Evolutionary conservation across 2,888 invertebrate genomes (phyloP), one percentile per base, ranked within the genome.

Genomic region (Reticulitermes lucifugus): DNA sequence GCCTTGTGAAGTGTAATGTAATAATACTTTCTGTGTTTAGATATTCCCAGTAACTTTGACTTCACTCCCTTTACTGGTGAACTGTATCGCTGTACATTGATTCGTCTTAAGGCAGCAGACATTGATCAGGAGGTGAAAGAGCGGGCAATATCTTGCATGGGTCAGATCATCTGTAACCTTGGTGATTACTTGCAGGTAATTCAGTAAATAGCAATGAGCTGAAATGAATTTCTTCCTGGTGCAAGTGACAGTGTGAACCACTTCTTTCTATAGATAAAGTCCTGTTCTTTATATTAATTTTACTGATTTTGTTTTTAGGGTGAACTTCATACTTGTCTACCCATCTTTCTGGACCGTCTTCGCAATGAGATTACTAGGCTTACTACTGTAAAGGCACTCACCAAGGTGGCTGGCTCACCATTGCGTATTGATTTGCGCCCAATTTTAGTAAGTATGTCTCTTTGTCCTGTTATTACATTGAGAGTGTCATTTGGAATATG

Each of bases 121-220:
- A 98, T 99, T 89, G 99, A 99, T 92, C 99, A 99, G 90, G 99
- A 99, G 92, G 99, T 99, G 0, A 99, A 99, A 91, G 99, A 99
- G 90, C 94, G 98, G 43, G 98, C 99, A 18, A 99, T 99, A 87
- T 96, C 98, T 0, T 98, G 99, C 89, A 97, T 98, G 96, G 98
- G 98, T 22, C 98, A 98, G 91, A 95, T 99, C 82, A 94, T 99
- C 81, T 96, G 97, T 86, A 97, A 97, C 90, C 94, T 99, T 88
- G 98, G 98, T 0, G 98, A 98, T 91, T 94, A 95, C 88, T 91
- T 98, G 83, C 92, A 95, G 90, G 93, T 93, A 86, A 73, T 81
- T 55, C 22, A 2, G 3, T 9, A 25, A 25, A 65, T 0, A 55
- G 55, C 18, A 14, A 12, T 46, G 46, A 46, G 46, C 46, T 46